Evolutionary conservation across 2,113 vertebrate species (phyloP), one percentile per base, ranked within the genome.

Genomic region (Esox niger): DNA sequence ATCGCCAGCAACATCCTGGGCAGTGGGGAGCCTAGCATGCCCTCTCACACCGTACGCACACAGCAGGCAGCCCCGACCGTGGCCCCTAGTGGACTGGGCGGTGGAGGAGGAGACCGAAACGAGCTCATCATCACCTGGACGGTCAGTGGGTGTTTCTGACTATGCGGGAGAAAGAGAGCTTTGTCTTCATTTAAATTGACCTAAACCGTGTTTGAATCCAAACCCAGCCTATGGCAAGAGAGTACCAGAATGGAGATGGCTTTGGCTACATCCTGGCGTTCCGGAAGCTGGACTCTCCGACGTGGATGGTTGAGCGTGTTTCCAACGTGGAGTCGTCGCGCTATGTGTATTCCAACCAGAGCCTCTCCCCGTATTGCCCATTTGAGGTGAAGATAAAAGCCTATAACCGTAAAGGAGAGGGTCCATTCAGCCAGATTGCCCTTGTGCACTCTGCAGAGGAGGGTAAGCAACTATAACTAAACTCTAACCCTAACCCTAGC

Each of bases 71-170:
- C 93, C 69, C 97, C 97, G 0, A 94, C 93, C 0, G 96, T 98
- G 84, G 96, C 96, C 66, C 97, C 97, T 1, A 98, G 94, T 2
- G 97, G 94, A 81, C 94, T 98, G 17, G 86, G 92, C 6, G 97
- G 97, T 62, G 97, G 97, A 11, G 97, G 97, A 49, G 97, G 97
- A 29, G 93, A 95, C 75, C 94, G 86, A 2, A 90, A 94, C 11
- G 96, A 99, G 66, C 94, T 99, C 77, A 94, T 93, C 23, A 89
- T 97, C 68, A 95, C 90, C 75, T 99, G 97, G 97, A 97, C 94
- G 46, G 97, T 99, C 79, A 93, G 95, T 79, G 29, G 17, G 17
- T 56, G 3, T 55, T 21, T n/a, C 3, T 29, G 1, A 1, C 2
- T 61, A 31, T 56, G n/a, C 7, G 47, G 2, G n/a, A 21, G 47